Base-by-base conservation (phyloP, 2,113 vertebrate genomes). In the Vanacampus margaritifer region DNA sequence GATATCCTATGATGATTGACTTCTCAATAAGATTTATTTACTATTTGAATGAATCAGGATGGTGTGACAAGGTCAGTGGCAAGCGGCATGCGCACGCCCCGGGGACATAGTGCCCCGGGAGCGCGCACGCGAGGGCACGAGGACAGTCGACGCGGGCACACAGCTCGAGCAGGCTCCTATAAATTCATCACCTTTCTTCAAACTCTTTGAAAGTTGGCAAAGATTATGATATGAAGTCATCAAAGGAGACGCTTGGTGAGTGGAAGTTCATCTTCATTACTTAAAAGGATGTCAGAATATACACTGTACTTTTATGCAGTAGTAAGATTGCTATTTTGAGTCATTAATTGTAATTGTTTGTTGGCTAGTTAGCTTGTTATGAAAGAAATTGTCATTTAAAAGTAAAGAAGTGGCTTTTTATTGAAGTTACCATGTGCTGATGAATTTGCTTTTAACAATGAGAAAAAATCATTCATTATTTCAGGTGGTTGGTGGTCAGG, bases 21-120 rank as follows among this genome's bases (percentile, higher is more conserved):
- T 57, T 57, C 16, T 17, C 2, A 57, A 14, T 37, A 23, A 67
- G 71, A 23, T 24, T n/a, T 21, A 7, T 8, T 10, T 60, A 57
- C 54, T 32, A 46, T 41, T 37, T 59, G 35, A 57, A 69, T 57
- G 35, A 63, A 53, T 60, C 43, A 16, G 45, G 4, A 19, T 16
- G 54, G 32, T 63, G 23, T 39, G 66, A 75, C 74, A 80, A 85
- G 81, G 85, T 87, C 83, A 86, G 53, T 26, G 46, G 21, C 41
- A 50, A n/a, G 26, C 60, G 56, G 79, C 82, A 75, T 78, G 78
- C 35, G 60, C 26, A 8, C 7, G 43, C 60, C 39, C 23, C 56
- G 69, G 65, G 67, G 64, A 64, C 74, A 39, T 37, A 73, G 13
- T 36, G 48, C 60, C 1, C 1, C 1, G 46, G 41, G 14, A 73